These are phyloP conservation scores for Dichetophora obliterata DNA, from an alignment of 2,888 invertebrate species.

Conservation along the genomic window DNA sequence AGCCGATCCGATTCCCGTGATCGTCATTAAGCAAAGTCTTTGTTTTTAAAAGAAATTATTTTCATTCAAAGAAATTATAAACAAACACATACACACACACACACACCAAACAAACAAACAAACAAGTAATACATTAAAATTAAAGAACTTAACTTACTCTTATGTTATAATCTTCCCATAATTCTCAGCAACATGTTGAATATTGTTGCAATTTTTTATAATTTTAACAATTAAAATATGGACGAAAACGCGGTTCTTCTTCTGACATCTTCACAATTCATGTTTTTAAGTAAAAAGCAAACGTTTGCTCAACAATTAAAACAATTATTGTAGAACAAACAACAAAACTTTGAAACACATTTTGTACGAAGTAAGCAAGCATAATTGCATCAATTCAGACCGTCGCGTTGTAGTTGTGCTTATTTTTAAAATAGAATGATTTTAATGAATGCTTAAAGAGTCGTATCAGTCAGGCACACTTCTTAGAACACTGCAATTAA, in stretches of 20 bases:
- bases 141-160: too few species aligned
- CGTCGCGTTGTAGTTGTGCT: background rate
- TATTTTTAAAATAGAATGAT: slow-evolving; percentile 16
- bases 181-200: too few species aligned
- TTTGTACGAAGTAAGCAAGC: background rate
- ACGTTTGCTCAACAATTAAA: background rate
- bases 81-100: background rate
- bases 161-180: too few species aligned
- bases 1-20: slow-evolving; percentile 74
- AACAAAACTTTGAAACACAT: background rate
- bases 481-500: slow-evolving; percentile 20
- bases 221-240: too few species aligned
- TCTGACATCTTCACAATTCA: background rate
- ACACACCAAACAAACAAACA: background rate
- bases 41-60: slow-evolving; percentile 17
- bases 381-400: slow-evolving; percentile 5
- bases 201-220: too few species aligned
- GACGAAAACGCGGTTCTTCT: too few species aligned
- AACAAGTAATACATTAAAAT: background rate
- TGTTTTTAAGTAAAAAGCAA: slow-evolving; percentile 15
- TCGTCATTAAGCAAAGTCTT: slow-evolving; percentile 69
- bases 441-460: slow-evolving; percentile 5
- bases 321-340: background rate
- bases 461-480: background rate
- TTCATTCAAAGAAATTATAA: slow-evolving; percentile 12